Percentiles rank a stretch among this genome's conserved stretches.
Conservation (phyloP, 1,140 invertebrate genomes). For the Stegodyphus mimosarum region DNA sequence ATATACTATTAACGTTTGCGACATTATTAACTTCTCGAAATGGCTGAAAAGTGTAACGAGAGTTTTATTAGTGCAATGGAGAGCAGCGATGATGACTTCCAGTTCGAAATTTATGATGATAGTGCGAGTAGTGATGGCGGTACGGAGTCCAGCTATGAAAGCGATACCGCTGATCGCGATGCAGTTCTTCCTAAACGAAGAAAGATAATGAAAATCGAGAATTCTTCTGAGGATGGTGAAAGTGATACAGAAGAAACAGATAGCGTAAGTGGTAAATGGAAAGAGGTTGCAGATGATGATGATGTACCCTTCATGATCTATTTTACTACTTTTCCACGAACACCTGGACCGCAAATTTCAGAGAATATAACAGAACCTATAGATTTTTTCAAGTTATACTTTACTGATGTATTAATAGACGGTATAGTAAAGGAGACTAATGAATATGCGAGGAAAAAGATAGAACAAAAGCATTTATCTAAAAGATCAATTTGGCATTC, state of each 20-base stretch:
- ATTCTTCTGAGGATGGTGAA: neutral
- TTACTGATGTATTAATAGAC: slow-evolving; percentile 5
- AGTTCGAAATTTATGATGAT: neutral
- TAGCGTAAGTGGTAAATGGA: neutral
- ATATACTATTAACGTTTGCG: neutral
- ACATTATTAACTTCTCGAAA: neutral
- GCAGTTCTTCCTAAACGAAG: neutral
- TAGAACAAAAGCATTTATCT: neutral
- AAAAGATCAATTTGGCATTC: slow-evolving; percentile 7
- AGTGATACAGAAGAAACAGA: neutral
- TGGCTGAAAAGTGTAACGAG: neutral
- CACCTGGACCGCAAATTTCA: slow-evolving; percentile 1
- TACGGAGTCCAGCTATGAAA: neutral
- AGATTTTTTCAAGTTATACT: neutral
- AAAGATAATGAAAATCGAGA: neutral
- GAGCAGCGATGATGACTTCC: neutral
- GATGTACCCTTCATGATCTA: neutral
- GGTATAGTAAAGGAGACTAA: slow-evolving; percentile 1
- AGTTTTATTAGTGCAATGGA: neutral
- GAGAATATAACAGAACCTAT: neutral
- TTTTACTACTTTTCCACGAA: slow-evolving; percentile 1
- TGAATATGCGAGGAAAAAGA: neutral
- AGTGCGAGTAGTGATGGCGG: neutral
- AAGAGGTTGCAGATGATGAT: neutral
- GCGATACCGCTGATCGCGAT: neutral